Evolutionary conservation across 2,113 vertebrate species (phyloP).

Genomic region (Notarius quadriscutis): DNA sequence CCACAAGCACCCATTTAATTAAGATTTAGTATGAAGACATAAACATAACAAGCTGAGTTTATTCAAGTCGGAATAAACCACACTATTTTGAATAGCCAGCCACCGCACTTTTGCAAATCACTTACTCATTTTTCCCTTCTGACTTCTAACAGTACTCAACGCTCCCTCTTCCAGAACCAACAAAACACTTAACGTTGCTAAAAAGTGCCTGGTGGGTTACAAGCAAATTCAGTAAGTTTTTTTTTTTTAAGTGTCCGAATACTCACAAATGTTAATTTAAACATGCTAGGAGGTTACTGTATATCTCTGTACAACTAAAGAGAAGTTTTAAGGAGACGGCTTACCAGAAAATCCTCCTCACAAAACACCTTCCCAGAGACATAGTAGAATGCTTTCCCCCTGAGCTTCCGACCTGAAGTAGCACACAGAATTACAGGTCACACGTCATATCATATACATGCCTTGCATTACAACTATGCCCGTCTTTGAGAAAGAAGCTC

Average conservation of each 20-base stretch:
- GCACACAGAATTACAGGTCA: slow-evolving; percentile 32
- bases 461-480: not conserved
- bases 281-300: not conserved
- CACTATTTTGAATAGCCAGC: not conserved
- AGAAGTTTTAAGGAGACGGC: slow-evolving; percentile 45
- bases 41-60: not conserved
- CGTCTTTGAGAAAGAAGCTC: not conserved
- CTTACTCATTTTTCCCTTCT: not conserved
- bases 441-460: not conserved
- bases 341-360: slow-evolving; percentile 97
- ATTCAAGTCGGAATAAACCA: not conserved
- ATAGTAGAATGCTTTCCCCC: slow-evolving; percentile 97
- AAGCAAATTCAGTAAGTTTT: not conserved
- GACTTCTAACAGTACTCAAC: not conserved
- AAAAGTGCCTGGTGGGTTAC: not conserved
- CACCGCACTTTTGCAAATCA: not conserved
- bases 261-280: not conserved
- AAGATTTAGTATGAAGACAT: not conserved
- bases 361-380: slow-evolving; percentile 96
- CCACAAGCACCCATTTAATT: not conserved
- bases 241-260: not conserved
- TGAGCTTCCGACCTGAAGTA: slow-evolving; percentile 74
- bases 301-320: not conserved
- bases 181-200: not conserved
- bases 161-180: not conserved